A percentile compares a stretch with the other conserved stretches of the same genome.
Evolutionary conservation across 2,797 vertebrate species (phyloP).

Genomic region (Adrianichthys oophorus): DNA sequence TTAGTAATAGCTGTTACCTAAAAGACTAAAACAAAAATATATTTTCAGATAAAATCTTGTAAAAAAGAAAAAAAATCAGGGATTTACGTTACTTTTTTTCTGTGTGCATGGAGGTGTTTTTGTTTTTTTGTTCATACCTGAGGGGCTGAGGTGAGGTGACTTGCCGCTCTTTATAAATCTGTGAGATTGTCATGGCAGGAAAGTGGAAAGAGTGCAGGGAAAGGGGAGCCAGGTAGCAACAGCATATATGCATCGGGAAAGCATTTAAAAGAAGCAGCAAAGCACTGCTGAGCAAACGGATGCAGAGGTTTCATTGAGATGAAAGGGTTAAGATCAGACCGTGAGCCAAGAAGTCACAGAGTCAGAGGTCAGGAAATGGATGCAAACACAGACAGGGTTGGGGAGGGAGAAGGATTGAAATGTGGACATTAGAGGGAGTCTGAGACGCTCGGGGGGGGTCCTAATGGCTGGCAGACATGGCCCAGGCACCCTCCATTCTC

Average conservation of each 20-base stretch:
- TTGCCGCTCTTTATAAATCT: conserved; percentile 56
- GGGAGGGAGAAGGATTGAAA: conserved; percentile 31
- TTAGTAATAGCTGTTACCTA: no score
- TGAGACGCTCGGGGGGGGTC: conserved; percentile 36
- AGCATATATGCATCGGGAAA: conserved; percentile 19
- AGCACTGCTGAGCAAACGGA: conserved; percentile 15
- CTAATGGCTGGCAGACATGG: conserved; percentile 87
- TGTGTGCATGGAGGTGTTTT: conserved; percentile 18
- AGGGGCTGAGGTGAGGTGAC: conserved; percentile 45
- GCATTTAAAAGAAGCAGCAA: conserved; percentile 7
- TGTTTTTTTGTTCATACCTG: conserved; percentile 58
- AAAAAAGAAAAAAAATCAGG: not conserved
- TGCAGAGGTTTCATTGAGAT: conserved; percentile 31
- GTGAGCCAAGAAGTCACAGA: conserved; percentile 27
- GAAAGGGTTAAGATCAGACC: conserved; percentile 38
- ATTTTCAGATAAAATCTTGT: no score
- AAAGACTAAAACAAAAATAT: no score
- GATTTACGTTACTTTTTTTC: not conserved
- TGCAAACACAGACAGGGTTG: conserved; percentile 52
- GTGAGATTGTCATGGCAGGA: conserved; percentile 41
- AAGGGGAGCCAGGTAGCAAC: conserved; percentile 10
- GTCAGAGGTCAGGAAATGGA: conserved; percentile 41
- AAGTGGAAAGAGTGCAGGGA: conserved; percentile 28
- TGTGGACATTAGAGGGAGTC: conserved; percentile 53
- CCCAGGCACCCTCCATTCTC: conserved; percentile 92